These are phyloP conservation scores for Glyptemys insculpta DNA, from an alignment of 2,797 vertebrate species.

Conservation along the genomic window DNA sequence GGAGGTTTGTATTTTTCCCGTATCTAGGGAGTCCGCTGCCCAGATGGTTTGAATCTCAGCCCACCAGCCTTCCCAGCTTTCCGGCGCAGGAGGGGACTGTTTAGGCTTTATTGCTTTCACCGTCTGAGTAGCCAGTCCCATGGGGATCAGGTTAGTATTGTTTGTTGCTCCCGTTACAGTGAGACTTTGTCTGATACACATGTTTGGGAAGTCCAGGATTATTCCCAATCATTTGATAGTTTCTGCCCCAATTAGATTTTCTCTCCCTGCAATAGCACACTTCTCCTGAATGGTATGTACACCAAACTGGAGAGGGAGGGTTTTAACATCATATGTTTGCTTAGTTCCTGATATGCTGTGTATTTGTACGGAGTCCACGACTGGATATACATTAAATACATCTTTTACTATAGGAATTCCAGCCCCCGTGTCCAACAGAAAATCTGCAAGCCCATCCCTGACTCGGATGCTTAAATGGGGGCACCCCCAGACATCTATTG, in stretches of 20 bases:
- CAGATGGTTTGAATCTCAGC: too few species aligned
- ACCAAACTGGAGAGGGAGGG: not conserved
- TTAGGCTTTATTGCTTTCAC: too few species aligned
- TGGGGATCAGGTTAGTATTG: too few species aligned
- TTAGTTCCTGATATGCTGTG: not conserved
- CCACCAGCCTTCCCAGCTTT: too few species aligned
- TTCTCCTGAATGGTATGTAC: not conserved
- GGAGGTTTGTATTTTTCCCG: too few species aligned
- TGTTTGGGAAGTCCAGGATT: too few species aligned
- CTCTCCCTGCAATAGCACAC: not conserved
- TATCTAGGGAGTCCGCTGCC: too few species aligned
- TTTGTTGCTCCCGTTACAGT: too few species aligned
- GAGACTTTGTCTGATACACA: too few species aligned
- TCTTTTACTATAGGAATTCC: not conserved
- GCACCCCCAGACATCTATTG: not conserved
- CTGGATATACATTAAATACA: not conserved
- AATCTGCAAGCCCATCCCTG: not conserved
- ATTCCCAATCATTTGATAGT: too few species aligned
- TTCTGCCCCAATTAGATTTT: not conserved
- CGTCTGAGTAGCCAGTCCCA: too few species aligned
- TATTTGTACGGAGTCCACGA: rapidly evolving
- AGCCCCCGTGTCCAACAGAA: not conserved
- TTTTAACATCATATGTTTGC: not conserved
- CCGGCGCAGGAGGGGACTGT: too few species aligned
- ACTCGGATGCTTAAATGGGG: not conserved